Conservation (phyloP, 2,888 invertebrate species). For the Dromius quadrimaculatus region DNA sequence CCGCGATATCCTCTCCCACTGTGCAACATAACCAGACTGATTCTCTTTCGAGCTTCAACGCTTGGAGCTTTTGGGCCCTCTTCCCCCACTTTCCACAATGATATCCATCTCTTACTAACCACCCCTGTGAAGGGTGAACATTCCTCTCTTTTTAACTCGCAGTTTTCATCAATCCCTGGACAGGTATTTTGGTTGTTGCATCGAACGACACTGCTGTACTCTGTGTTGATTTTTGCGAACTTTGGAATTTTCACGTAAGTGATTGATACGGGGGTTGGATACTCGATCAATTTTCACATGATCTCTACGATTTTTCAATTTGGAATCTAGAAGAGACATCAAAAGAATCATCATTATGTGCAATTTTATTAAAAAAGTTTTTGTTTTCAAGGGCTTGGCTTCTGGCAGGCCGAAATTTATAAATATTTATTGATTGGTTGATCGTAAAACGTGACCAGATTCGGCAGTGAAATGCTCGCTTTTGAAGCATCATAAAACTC, state of each 20-base stretch:
- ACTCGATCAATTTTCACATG: conserved; percentile 43
- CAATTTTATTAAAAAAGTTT: conserved; percentile 22
- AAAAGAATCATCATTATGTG: conserved; percentile 2
- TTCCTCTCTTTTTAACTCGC: not conserved
- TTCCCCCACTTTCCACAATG: conserved; percentile 25
- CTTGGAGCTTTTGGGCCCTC: conserved; percentile 3
- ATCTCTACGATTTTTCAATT: conserved; percentile 41
- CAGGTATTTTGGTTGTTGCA: conserved; percentile 43
- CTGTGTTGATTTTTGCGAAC: conserved; percentile 26
- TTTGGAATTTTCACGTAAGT: conserved; percentile 40
- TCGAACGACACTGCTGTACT: conserved; percentile 26
- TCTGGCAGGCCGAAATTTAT: conserved; percentile 7
- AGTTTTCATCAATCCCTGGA: conserved; percentile 22
- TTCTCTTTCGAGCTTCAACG: too few relatives aligned
- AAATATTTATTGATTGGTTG: conserved; percentile 27
- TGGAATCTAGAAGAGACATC: not conserved
- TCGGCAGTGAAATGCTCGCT: not conserved
- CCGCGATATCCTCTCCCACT: not conserved
- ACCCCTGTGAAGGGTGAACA: not conserved
- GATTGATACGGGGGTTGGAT: conserved; percentile 42
- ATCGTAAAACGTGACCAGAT: conserved; percentile 12
- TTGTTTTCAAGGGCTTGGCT: not conserved
- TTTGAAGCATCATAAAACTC: conserved; percentile 19
- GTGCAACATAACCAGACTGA: not conserved
- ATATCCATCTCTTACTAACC: conserved; percentile 22